Conservation (phyloP, 2,888 invertebrate genomes). For the Pheosia gnoma region DNA sequence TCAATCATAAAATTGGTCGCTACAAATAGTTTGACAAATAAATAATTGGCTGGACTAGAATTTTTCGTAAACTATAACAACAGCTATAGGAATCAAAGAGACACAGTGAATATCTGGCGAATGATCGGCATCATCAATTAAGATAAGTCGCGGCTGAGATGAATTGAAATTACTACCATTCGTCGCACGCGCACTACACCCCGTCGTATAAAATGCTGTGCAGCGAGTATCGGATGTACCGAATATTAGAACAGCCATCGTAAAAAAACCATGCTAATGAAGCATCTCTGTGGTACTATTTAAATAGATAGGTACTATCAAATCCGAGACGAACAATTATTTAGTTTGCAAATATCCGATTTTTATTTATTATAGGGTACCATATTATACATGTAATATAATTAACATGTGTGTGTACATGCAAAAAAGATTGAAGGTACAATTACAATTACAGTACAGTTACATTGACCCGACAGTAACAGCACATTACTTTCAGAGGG, state of each 20-base stretch:
- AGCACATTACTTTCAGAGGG: conserved; percentile 54
- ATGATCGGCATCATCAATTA: conserved; percentile 58
- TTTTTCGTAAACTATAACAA: not conserved
- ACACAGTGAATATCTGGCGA: conserved; percentile 19
- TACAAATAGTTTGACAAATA: not conserved
- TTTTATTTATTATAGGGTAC: too few relatives aligned
- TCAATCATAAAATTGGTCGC: conserved; percentile 30
- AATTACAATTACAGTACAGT: conserved; percentile 48
- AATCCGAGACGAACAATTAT: not conserved
- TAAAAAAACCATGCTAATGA: conserved; percentile 29
- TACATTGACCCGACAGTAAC: conserved; percentile 53
- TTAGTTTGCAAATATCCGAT: not conserved
- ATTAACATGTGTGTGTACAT: conserved; percentile 11
- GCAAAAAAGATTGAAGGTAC: conserved; percentile 37
- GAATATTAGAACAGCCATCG: conserved; percentile 27
- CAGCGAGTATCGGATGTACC: conserved; percentile 14
- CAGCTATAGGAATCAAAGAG: conserved; percentile 9
- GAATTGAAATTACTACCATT: conserved; percentile 54
- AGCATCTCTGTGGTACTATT: conserved; percentile 21
- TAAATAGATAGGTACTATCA: conserved; percentile 22
- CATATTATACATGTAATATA: too few relatives aligned
- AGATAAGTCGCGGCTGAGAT: conserved; percentile 45
- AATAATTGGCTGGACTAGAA: not conserved
- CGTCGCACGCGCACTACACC: conserved; percentile 29
- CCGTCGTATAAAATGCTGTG: conserved; percentile 24